Evolutionary conservation across 2,113 vertebrate genomes (phyloP).

Genomic region (Mustela lutreola): DNA sequence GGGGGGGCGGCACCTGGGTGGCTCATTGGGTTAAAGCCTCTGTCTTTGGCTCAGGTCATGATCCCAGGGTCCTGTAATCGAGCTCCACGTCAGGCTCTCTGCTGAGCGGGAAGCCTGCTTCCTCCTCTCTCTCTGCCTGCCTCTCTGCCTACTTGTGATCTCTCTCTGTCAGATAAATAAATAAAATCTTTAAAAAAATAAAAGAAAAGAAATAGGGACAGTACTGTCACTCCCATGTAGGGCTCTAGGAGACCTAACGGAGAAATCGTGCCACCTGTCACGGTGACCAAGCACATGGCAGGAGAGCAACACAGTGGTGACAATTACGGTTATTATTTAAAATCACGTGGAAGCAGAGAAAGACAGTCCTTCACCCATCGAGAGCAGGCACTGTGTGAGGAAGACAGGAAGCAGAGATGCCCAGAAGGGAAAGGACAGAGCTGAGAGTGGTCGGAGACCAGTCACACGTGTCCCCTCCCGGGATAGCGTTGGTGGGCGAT

Average conservation of each 20-base stretch:
- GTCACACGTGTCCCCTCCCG: not conserved
- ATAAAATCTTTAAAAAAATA: too few species aligned
- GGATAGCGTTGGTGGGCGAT: rapidly evolving
- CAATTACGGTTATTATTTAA: not conserved
- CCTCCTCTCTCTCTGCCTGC: too few species aligned
- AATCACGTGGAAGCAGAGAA: not conserved
- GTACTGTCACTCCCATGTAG: rapidly evolving
- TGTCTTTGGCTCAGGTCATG: too few species aligned
- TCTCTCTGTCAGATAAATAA: too few species aligned
- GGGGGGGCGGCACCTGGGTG: too few species aligned
- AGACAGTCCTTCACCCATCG: not conserved
- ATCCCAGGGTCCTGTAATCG: too few species aligned
- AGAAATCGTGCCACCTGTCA: not conserved
- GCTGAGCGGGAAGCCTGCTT: too few species aligned
- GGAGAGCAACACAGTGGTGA: not conserved
- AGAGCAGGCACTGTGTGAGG: not conserved
- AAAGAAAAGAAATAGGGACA: not conserved
- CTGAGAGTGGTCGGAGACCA: not conserved
- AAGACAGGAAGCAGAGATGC: not conserved
- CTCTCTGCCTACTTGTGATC: too few species aligned
- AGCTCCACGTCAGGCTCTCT: too few species aligned
- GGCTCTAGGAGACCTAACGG: not conserved
- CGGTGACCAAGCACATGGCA: not conserved
- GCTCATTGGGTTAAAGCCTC: too few species aligned
- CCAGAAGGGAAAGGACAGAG: not conserved